Conservation (phyloP, 64 coral and sea anemone species). For the Montipora sp. region DNA sequence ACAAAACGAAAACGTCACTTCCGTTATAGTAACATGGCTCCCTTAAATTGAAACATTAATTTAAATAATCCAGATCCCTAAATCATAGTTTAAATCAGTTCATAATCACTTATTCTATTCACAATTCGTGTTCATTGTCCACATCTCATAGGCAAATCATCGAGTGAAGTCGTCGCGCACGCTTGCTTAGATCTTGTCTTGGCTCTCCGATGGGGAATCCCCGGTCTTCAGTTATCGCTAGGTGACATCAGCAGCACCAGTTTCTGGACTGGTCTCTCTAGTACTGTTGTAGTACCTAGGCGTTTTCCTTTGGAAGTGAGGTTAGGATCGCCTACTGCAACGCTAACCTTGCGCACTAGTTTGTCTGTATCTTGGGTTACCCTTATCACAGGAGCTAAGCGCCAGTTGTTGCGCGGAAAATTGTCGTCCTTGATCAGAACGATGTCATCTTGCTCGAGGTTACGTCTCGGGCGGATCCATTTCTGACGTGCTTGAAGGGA, state of each 20-base stretch:
- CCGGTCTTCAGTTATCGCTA: not conserved
- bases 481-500: not conserved
- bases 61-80: no score
- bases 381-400: not conserved
- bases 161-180: no score
- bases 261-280: not conserved
- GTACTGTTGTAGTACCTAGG: not conserved
- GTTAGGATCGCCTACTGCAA: not conserved
- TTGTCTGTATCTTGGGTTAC: not conserved
- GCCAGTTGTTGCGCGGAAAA: not conserved
- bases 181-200: not conserved
- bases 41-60: no score
- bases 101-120: no score
- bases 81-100: no score
- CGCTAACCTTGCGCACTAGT: not conserved
- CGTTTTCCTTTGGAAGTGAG: not conserved
- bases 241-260: not conserved
- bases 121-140: no score
- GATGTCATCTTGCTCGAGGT: not conserved
- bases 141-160: no score
- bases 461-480: not conserved
- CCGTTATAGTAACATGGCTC: no score
- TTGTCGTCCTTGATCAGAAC: not conserved
- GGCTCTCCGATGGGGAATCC: not conserved
- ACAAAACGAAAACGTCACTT: no score